Base-by-base conservation (phyloP, 2,888 invertebrate species). In the Spodoptera exigua region DNA sequence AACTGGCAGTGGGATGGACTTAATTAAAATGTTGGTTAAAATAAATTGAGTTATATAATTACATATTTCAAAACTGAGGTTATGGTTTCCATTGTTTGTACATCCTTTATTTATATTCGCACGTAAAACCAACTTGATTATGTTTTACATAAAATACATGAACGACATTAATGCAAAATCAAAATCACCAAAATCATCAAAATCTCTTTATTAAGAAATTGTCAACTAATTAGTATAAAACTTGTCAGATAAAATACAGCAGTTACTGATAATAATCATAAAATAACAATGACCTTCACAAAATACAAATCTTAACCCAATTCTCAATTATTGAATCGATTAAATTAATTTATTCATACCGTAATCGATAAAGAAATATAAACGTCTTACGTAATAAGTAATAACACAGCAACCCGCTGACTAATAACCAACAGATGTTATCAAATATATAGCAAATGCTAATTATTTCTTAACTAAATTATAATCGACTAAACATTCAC, bases 381-480 rank as follows among this genome's bases (percentile, higher is more conserved):
- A 4, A 16, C 13, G 1, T 12, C 3, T 17, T 14, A 41, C 7
- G 11, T 36, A 32, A 10, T 7, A 16, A 21, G 7, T 49, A 41
- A 32, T 32, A 36, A 27, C 12, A 17, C 13, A 11, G n/a, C n/a
- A 39, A n/a, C 44, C n/a, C 18, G 32, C 27, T 39, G 3, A 34
- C 17, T 18, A 16, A 35, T 35, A 51, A 51, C 39, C 39, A 27
- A 17, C 12, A 39, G 41, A 61, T 61, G 12, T 37, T 51, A 55
- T 66, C 62, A 43, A 35, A 27, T 14, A 51, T 12, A 36, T 27
- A 48, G 12, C 13, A 36, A 61, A 61, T 40, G 37, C 45, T 55
- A 69, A 66, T 69, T 69, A 51, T 47, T 61, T 61, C 46, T 55
- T 62, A 69, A 51, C 46, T 48, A 43, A 44, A 66, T 43, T 55